phyloP scores from a whole-genome alignment of 2,113 vertebrate genomes.

The Hepsetus odoe region DNA sequence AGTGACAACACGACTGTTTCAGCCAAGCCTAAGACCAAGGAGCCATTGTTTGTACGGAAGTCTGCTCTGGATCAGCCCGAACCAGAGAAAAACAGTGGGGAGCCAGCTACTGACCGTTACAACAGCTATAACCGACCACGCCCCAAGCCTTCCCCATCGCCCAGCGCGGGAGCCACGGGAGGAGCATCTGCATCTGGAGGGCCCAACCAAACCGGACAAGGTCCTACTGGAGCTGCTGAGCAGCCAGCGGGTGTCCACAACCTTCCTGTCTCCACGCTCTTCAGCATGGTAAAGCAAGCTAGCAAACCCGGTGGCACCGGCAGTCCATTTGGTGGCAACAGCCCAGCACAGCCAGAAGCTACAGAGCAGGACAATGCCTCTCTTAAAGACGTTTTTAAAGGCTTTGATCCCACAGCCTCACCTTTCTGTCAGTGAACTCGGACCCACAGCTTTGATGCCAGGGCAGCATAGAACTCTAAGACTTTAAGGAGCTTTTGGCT shows the following conservation, averaged over 20 bases:
- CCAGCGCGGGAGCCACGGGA: conserved; percentile 58
- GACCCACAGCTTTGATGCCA: neutral
- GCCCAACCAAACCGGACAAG: conserved; percentile 43
- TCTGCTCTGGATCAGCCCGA: conserved; percentile 88
- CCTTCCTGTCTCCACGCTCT: conserved; percentile 85
- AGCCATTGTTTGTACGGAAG: conserved; percentile 86
- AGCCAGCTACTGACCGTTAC: conserved; percentile 82
- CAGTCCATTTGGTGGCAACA: conserved; percentile 87
- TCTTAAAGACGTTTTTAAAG: conserved; percentile 95
- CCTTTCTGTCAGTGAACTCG: conserved; percentile 89
- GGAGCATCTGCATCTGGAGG: conserved; percentile 50
- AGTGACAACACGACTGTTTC: conserved; percentile 56
- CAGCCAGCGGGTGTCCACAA: conserved; percentile 78
- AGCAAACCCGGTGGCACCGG: conserved; percentile 77
- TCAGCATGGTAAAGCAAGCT: conserved; percentile 83
- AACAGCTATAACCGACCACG: conserved; percentile 93
- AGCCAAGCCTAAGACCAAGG: conserved; percentile 78
- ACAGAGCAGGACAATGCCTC: conserved; percentile 87
- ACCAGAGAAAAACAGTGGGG: conserved; percentile 66
- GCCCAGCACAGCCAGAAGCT: conserved; percentile 78
- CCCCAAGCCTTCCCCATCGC: conserved; percentile 75
- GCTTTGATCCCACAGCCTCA: conserved; percentile 93
- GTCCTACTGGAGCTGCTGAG: conserved; percentile 56
- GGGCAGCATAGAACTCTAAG: neutral
- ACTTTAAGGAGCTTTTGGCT: neutral